These are phyloP conservation scores for Ormyrus rosae DNA, from an alignment of 2,888 invertebrate genomes.

Conservation along the genomic window DNA sequence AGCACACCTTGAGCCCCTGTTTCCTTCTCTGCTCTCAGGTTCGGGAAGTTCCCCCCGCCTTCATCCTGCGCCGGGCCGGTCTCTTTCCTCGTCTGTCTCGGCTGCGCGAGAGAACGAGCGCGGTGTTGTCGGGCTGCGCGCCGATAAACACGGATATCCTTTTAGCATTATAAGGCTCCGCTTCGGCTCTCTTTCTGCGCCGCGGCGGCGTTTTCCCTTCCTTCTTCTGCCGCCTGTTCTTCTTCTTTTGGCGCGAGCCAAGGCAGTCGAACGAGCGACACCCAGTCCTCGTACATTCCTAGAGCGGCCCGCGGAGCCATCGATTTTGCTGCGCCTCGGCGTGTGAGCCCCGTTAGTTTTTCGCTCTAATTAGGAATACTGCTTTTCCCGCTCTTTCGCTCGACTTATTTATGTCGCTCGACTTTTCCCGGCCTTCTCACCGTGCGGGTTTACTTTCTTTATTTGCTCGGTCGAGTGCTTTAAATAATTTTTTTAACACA, in stretches of 20 bases:
- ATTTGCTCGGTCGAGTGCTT: not conserved
- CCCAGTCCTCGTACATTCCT: slow-evolving; percentile 1
- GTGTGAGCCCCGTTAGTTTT: slow-evolving; percentile 7
- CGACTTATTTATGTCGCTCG: slow-evolving; percentile 8
- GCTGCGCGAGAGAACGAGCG: not conserved
- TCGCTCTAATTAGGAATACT: slow-evolving; percentile 42
- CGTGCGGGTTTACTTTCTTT: not conserved
- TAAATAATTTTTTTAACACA: too few species aligned
- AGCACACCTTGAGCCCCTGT: slow-evolving; percentile 10
- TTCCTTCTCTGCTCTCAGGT: slow-evolving; percentile 7
- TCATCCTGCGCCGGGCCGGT: not conserved
- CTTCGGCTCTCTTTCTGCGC: not conserved
- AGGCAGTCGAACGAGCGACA: not conserved
- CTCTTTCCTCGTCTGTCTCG: not conserved
- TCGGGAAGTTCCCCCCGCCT: slow-evolving; percentile 19
- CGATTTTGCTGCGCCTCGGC: slow-evolving; percentile 17
- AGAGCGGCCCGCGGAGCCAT: slow-evolving; percentile 13
- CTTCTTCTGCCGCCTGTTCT: not conserved
- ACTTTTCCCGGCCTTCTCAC: not conserved
- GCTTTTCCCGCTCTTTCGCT: not conserved
- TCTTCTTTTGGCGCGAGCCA: not conserved
- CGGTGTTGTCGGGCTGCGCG: slow-evolving; percentile 16
- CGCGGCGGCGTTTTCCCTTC: slow-evolving; percentile 6
- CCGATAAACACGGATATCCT: slow-evolving; percentile 66
- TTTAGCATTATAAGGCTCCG: slow-evolving; percentile 63